These are phyloP conservation scores for Vidua macroura DNA, from an alignment of 2,113 vertebrate species.

Conservation along the genomic window DNA sequence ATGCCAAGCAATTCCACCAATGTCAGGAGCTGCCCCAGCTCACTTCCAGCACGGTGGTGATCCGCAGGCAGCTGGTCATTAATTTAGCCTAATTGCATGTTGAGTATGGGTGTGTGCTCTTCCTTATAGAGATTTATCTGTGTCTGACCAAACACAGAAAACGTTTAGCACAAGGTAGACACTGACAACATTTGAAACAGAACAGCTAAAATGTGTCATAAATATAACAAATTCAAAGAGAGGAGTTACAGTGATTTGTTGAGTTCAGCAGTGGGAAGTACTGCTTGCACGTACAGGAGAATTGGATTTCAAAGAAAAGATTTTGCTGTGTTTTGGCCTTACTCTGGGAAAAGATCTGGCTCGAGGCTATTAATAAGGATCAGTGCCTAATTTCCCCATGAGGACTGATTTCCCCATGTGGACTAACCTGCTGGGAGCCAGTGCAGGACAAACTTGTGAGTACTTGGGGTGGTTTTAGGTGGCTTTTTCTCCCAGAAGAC, in stretches of 20 bases:
- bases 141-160: background rate
- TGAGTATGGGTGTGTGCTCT: background rate
- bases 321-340: background rate
- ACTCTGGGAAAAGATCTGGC: background rate
- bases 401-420: background rate
- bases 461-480: accelerated
- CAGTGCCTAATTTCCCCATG: background rate
- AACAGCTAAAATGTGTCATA: background rate
- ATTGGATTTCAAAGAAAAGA: background rate
- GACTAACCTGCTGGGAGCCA: background rate
- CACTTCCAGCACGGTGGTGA: accelerated
- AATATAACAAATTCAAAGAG: background rate
- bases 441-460: background rate
- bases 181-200: background rate
- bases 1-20: accelerated
- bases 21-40: background rate
- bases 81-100: background rate
- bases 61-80: background rate
- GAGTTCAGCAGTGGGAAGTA: background rate
- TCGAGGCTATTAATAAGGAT: background rate
- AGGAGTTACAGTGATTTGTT: background rate
- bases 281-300: background rate
- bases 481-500: background rate
- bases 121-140: background rate
- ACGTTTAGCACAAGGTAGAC: background rate